Percentiles rank a stretch among this genome's conserved stretches.
These are phyloP conservation scores for Glyphotaelius pellucidus DNA, from an alignment of 2,888 invertebrate species.

Conservation along the genomic window DNA sequence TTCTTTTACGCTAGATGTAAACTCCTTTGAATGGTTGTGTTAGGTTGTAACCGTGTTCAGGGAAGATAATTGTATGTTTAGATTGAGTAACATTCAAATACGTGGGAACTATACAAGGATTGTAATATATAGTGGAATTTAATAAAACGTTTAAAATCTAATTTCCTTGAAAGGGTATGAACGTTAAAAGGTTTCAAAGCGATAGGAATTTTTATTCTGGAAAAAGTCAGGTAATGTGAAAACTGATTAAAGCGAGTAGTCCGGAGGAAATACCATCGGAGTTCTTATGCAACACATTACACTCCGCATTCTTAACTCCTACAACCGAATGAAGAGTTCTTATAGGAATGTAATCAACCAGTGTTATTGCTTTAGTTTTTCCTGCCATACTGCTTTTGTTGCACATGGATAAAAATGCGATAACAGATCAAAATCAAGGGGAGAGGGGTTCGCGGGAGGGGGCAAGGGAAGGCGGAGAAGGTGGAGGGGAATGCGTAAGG, in stretches of 20 bases:
- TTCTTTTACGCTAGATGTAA: too few relatives aligned
- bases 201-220: not conserved
- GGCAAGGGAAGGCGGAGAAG: too few relatives aligned
- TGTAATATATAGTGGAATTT: too few relatives aligned
- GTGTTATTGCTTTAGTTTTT: not conserved
- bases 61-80: too few relatives aligned
- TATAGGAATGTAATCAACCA: not conserved
- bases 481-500: too few relatives aligned
- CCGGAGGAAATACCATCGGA: slow-evolving; percentile 3
- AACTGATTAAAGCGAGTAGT: slow-evolving; percentile 20
- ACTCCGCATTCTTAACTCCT: not conserved
- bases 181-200: not conserved
- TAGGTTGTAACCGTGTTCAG: not conserved
- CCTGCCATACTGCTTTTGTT: not conserved
- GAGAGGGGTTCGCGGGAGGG: too few relatives aligned
- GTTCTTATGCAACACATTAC: slow-evolving; percentile 17
- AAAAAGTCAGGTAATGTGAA: not conserved
- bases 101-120: not conserved
- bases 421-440: too few relatives aligned
- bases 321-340: not conserved
- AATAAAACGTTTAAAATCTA: not conserved
- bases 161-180: not conserved
- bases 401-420: too few relatives aligned
- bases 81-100: not conserved
- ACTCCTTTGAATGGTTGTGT: too few relatives aligned